Conservation (phyloP, 37 sponge, comb jelly and placozoan species). For the Bolinopsis microptera region DNA sequence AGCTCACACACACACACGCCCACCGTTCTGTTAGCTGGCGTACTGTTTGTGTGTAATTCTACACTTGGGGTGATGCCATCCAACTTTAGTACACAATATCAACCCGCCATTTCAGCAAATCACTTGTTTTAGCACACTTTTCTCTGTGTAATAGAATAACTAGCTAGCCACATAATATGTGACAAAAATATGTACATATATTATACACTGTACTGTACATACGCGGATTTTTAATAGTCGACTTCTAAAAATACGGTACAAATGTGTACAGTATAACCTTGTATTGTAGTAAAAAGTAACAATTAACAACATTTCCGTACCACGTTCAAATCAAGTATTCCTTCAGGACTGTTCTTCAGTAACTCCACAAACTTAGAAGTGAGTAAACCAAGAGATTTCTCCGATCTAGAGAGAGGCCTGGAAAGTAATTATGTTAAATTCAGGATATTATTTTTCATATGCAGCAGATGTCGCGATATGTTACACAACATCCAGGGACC, state of each 20-base stretch:
- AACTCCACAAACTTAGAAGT: constrained; percentile 60
- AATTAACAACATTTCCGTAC: background rate
- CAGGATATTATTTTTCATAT: no score
- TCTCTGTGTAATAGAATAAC: background rate
- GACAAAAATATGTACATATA: background rate
- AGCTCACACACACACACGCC: background rate
- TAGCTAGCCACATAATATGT: background rate
- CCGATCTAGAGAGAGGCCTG: constrained; percentile 55
- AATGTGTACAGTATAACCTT: background rate
- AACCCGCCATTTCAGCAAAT: no score
- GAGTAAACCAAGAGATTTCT: background rate
- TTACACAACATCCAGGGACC: no score
- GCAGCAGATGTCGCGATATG: no score
- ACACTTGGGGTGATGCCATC: no score
- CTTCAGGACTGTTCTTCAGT: constrained; percentile 56
- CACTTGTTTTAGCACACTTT: no score
- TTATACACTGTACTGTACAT: background rate
- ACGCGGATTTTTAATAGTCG: background rate
- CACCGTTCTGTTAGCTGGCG: no score
- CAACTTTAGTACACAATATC: no score
- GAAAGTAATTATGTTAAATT: no score
- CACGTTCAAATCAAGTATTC: constrained; percentile 32
- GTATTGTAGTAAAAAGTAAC: background rate
- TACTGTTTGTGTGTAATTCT: no score
- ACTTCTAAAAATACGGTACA: background rate